Evolutionary conservation across 2,113 vertebrate genomes (phyloP), one percentile per base, ranked within the genome.

Genomic region (Scalopus aquaticus): DNA sequence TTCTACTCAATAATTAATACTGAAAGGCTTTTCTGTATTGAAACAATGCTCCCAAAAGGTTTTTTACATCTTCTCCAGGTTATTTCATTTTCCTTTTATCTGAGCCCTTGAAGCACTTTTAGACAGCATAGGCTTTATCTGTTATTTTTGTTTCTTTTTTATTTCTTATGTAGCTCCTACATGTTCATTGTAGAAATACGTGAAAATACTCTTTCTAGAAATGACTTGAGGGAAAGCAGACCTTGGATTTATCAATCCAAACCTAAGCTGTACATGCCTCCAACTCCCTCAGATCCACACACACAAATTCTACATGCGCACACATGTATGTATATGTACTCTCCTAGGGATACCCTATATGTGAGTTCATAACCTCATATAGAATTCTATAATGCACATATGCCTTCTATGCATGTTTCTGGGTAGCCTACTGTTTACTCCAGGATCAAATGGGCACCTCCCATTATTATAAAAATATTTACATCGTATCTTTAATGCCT

Each of bases 1-100:
- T 92, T 90, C 91, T 82, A 26, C 39, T 90, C 95, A 90, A 70
- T 95, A 92, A 92, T 96, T 96, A 96, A 94, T 90, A 92, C 54
- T 2, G 72, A 90, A 92, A 90, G 85, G 32, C 80, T 90, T 88
- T 95, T 93, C 70, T 95, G 54, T 92, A 73, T 58, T 84, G 85
- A 72, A 92, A 77, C 42, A 62, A 28, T 56, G 65, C 32, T 95
- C 88, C 88, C 80, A 32, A 26, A 92, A 90, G 91, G 35, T 69
- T 91, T 76, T 81, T 32, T 58, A 73, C 37, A 12, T 91, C 46
- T 77, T 95, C 32, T 85, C n/a, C 37, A 49, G 91, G 26, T 93
- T 64, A 64, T 46, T 95, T 91, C 81, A 81, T 81, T 88, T 91
- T 60, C 54, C 62, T 96, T 96, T 94, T 90, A 93, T 95, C 93